Evolutionary conservation across 2,113 vertebrate species (phyloP).

Genomic region (Pitta sordida): DNA sequence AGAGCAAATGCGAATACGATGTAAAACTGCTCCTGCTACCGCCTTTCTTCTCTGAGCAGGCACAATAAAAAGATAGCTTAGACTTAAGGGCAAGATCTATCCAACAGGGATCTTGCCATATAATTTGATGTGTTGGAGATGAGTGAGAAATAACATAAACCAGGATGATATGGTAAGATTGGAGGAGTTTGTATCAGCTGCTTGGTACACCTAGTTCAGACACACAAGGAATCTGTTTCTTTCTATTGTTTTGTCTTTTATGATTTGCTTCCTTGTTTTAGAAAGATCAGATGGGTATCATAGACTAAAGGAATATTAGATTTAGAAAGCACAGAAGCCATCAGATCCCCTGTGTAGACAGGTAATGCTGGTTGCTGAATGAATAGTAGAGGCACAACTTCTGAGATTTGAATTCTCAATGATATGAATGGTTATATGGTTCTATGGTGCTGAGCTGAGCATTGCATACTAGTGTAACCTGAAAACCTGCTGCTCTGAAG

Average conservation of each 20-base stretch:
- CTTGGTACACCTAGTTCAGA: not conserved
- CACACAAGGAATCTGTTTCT: not conserved
- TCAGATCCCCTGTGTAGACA: not conserved
- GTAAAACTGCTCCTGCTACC: not conserved
- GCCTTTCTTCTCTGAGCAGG: not conserved
- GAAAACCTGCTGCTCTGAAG: not conserved
- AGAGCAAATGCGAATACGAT: not conserved
- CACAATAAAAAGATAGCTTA: not conserved
- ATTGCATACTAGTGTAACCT: not conserved
- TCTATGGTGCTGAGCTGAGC: not conserved
- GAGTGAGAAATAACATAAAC: not conserved
- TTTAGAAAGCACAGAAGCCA: not conserved
- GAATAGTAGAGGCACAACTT: not conserved
- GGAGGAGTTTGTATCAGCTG: not conserved
- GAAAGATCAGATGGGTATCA: too few species aligned
- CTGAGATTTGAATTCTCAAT: not conserved
- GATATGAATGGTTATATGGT: accelerated
- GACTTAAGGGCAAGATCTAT: not conserved
- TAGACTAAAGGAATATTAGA: not conserved
- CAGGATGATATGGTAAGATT: not conserved
- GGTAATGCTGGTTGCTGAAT: not conserved
- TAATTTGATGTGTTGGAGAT: not conserved
- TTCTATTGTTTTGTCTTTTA: not conserved
- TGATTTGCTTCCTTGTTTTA: not conserved
- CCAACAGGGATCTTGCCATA: not conserved